phyloP scores from a whole-genome alignment of 2,888 invertebrate species.

The Cryptocephalus primarius region DNA sequence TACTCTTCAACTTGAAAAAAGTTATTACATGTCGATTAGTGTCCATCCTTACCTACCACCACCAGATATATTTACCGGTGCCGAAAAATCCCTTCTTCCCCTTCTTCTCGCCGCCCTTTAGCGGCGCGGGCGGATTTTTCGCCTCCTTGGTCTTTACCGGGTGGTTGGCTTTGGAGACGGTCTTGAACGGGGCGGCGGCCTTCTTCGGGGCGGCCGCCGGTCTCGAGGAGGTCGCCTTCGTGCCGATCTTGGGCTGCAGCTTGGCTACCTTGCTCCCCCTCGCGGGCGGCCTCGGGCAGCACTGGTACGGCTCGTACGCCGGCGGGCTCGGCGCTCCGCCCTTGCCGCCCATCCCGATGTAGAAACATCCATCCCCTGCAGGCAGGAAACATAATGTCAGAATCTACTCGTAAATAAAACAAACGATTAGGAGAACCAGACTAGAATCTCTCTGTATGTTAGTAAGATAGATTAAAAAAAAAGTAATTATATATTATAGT shows the following conservation, averaged over 20 bases:
- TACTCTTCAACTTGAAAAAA: conserved; percentile 31
- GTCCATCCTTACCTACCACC: conserved; percentile 48
- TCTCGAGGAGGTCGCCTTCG: background rate
- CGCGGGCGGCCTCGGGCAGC: conserved; percentile 79
- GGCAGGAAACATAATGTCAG: conserved; percentile 63
- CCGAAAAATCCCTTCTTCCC: conserved; percentile 76
- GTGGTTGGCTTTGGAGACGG: conserved; percentile 28
- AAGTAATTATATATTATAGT: conserved; percentile 11
- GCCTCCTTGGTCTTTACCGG: conserved; percentile 14
- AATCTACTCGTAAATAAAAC: conserved; percentile 35
- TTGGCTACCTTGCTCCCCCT: conserved; percentile 72
- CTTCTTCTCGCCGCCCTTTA: conserved; percentile 47
- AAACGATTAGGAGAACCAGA: background rate
- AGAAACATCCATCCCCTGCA: conserved; percentile 96
- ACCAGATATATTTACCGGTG: conserved; percentile 74
- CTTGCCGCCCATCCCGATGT: conserved; percentile 88
- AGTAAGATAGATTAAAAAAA: conserved; percentile 14
- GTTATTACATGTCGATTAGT: conserved; percentile 22
- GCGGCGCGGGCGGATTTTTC: conserved; percentile 33
- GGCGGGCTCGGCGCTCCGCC: conserved; percentile 62
- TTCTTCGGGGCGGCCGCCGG: conserved; percentile 21
- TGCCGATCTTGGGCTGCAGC: conserved; percentile 42
- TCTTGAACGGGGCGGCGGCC: conserved; percentile 34
- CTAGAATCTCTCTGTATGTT: conserved; percentile 13
- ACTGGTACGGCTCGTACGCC: conserved; percentile 81